Evolutionary conservation across 2,797 vertebrate genomes (phyloP), one percentile per base, ranked within the genome.

Genomic region (Rallus crepitans): DNA sequence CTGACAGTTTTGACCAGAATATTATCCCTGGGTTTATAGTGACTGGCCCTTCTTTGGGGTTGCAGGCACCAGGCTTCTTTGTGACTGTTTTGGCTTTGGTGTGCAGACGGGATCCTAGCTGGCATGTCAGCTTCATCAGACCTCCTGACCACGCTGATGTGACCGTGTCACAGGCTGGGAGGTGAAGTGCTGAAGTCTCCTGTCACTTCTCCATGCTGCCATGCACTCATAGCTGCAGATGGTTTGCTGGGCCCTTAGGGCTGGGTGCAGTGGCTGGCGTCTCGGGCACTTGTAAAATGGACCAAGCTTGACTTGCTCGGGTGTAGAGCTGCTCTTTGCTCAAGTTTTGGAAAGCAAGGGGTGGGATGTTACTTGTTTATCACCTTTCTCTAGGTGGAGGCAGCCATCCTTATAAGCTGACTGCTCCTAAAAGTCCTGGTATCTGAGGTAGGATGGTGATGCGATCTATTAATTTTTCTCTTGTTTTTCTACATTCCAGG

Each of bases 401-500:
- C 16, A 68, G 28, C 15, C 27, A 39, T 52, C 12, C 30, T 37
- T 69, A 48, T 35, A 89, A 90, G 47, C 40, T 75, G n/a, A 27
- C 28, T 61, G 30, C 50, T 79, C 5, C 6, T 47, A 56, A 80
- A 42, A 78, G 52, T 35, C 15, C 2, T 70, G 23, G 9, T 47
- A 7, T 52, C 65, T 65, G 40, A 70, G 19, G 14, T 12, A 23
- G 45, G 60, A 60, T 66, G 42, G 9, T 64, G 28, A 56, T 76
- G n/a, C 35, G 21, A 23, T 76, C n/a, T 78, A 33, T 91, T 97
- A 90, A 98, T 75, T 84, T 65, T 94, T 82, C 65, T 93, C 61
- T 87, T 94, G 91, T 93, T 91, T 18, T 91, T 76, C 31, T 75
- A 5, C 60, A n/a, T 96, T 92, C 94, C 95, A 99, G 99, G 99